Percentiles rank a stretch among this genome's conserved stretches.
These are phyloP conservation scores for Ovis canadensis DNA, from an alignment of 2,113 vertebrate genomes.

Conservation along the genomic window DNA sequence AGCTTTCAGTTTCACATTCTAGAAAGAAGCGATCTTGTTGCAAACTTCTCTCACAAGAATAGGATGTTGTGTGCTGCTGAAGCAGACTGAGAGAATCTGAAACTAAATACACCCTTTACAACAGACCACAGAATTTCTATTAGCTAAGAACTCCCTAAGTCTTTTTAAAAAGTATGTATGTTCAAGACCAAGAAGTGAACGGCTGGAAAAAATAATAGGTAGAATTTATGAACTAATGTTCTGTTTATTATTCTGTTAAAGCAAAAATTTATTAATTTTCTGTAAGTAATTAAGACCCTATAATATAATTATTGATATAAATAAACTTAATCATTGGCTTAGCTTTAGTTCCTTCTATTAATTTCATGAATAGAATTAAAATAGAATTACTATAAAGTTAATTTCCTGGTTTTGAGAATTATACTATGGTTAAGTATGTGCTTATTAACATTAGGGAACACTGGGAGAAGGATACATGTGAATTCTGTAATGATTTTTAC, in stretches of 20 bases:
- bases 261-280: background rate
- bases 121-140: background rate
- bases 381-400: background rate
- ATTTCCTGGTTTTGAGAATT: background rate
- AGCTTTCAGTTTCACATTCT: background rate
- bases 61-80: background rate
- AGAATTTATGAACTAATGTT: background rate
- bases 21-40: background rate
- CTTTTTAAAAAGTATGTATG: background rate
- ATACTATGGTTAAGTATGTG: background rate
- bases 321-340: background rate
- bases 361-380: constrained; percentile 19
- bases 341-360: background rate
- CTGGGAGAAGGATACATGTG: background rate
- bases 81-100: background rate
- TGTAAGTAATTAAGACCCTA: background rate
- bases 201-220: background rate
- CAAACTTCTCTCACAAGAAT: background rate
- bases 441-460: background rate
- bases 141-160: background rate
- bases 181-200: background rate
- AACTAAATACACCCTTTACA: background rate
- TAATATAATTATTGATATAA: background rate
- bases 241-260: constrained; percentile 20
- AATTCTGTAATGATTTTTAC: background rate